Evolutionary conservation across 2,113 vertebrate genomes (phyloP).

Genomic region (Thunnus maccoyii): DNA sequence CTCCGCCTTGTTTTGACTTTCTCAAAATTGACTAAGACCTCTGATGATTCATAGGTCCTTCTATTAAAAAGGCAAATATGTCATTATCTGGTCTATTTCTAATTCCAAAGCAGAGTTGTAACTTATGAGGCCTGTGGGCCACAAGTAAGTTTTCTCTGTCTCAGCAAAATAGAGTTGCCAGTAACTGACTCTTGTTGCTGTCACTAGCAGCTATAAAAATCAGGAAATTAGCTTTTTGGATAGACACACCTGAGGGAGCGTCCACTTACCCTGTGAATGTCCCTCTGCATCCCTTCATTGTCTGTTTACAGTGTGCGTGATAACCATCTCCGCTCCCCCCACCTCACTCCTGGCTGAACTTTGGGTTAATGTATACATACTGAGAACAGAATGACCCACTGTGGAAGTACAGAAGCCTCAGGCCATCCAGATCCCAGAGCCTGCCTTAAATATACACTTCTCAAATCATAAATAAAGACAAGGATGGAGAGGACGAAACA

Average conservation of each 20-base stretch:
- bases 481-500: not conserved
- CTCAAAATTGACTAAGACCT: not conserved
- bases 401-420: slow-evolving; percentile 42
- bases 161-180: slow-evolving; percentile 1
- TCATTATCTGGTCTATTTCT: slow-evolving; percentile 3
- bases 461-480: slow-evolving; percentile 40
- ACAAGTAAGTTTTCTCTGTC: not conserved
- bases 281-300: slow-evolving; percentile 48
- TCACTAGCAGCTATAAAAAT: not conserved
- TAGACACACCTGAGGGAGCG: slow-evolving; percentile 45
- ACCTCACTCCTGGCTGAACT: slow-evolving; percentile 71
- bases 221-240: slow-evolving; percentile 24
- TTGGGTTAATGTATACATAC: slow-evolving; percentile 67
- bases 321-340: slow-evolving; percentile 40
- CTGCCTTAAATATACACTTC: slow-evolving; percentile 45
- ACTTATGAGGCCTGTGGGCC: not conserved
- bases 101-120: slow-evolving; percentile 2
- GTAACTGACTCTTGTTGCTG: not conserved
- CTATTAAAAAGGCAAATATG: slow-evolving; percentile 33
- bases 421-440: slow-evolving; percentile 32
- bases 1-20: not conserved
- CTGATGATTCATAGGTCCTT: slow-evolving; percentile 8
- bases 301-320: slow-evolving; percentile 69
- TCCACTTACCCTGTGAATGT: slow-evolving; percentile 16
- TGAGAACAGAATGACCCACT: slow-evolving; percentile 34